These are phyloP conservation scores for Erebia epiphron DNA, from an alignment of 2,888 invertebrate species.

Conservation along the genomic window DNA sequence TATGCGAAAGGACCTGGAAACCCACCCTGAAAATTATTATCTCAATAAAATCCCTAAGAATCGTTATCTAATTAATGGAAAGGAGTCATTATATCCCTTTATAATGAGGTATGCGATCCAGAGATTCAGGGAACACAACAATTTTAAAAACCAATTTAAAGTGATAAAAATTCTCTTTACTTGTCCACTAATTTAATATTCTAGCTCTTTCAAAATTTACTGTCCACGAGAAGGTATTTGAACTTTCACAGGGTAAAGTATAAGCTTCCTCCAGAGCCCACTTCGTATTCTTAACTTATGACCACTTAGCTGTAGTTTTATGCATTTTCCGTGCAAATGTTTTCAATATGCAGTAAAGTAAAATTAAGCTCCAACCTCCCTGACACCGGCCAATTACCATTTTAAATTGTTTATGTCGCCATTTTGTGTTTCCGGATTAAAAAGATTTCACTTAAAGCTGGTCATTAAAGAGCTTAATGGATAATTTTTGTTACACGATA, in stretches of 20 bases:
- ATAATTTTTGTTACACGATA: background rate
- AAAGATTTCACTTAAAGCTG: constrained; percentile 1
- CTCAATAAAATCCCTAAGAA: too few species aligned
- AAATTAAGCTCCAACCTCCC: constrained; percentile 26
- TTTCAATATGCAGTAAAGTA: constrained; percentile 73
- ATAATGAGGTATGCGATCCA: too few species aligned
- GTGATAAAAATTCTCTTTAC: background rate
- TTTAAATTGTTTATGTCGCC: constrained; percentile 22
- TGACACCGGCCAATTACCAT: constrained; percentile 26
- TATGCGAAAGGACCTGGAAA: too few species aligned
- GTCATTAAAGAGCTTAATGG: background rate
- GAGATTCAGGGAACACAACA: too few species aligned
- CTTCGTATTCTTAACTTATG: constrained; percentile 33
- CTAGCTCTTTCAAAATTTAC: background rate
- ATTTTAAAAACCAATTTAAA: background rate
- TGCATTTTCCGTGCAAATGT: constrained; percentile 60
- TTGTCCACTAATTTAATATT: background rate
- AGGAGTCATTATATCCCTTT: too few species aligned
- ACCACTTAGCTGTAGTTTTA: constrained; percentile 48
- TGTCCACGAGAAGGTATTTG: constrained; percentile 7
- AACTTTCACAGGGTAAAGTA: constrained; percentile 9
- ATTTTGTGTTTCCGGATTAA: constrained; percentile 19
- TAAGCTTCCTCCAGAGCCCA: constrained; percentile 17
- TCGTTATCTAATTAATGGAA: too few species aligned
- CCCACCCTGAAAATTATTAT: too few species aligned